phyloP scores from a whole-genome alignment of 2,797 vertebrate genomes.

The Halcyon smyrnensis region DNA sequence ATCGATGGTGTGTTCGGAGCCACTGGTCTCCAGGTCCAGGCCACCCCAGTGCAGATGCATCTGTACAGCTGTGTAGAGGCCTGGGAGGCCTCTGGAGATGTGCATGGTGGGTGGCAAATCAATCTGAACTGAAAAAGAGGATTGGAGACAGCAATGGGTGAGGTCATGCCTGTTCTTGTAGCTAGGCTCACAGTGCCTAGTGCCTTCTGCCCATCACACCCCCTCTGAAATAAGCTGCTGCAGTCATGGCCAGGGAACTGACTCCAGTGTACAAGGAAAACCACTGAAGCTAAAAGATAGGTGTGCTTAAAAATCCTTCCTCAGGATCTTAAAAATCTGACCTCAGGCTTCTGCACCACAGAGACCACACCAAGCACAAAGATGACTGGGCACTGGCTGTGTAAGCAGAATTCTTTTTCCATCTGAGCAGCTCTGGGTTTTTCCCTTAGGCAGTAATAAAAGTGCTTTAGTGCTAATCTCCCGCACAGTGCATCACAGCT shows the following conservation, averaged over 20 bases:
- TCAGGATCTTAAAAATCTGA: too few relatives aligned
- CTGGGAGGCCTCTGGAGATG: conserved; percentile 80
- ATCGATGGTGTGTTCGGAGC: conserved; percentile 91
- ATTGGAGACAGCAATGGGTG: not conserved
- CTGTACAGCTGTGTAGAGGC: conserved; percentile 84
- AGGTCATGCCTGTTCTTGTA: fast-evolving
- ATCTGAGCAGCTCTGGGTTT: not conserved
- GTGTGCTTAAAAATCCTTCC: not conserved
- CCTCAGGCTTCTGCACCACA: not conserved
- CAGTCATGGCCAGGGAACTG: fast-evolving
- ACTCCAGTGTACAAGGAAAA: not conserved
- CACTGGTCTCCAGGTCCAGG: conserved; percentile 84
- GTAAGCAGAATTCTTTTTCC: not conserved
- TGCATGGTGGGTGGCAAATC: conserved; percentile 83
- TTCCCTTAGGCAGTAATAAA: not conserved
- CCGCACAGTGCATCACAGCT: not conserved
- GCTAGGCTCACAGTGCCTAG: fast-evolving
- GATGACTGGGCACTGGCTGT: not conserved
- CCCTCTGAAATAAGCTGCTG: not conserved
- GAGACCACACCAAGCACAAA: not conserved
- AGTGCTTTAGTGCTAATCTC: not conserved
- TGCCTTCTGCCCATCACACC: not conserved
- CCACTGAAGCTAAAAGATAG: not conserved
- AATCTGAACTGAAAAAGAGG: conserved; percentile 84
- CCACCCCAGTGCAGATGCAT: conserved; percentile 96